Base-by-base conservation (phyloP, 1,140 invertebrate genomes). In the Cotesia chilonis region DNA sequence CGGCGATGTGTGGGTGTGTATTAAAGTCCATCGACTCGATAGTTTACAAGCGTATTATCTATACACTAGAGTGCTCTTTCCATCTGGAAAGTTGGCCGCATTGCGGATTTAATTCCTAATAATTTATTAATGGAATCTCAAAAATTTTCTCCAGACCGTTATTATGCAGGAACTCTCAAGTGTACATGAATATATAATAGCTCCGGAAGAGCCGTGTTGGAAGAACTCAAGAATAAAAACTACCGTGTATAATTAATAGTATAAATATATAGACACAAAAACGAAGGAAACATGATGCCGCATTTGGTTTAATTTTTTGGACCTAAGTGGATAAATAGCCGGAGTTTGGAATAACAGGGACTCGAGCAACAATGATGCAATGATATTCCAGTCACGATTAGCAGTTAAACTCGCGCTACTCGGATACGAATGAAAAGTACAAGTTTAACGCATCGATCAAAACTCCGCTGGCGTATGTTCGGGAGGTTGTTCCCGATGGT, bases 401-500 rank as follows among this genome's bases (percentile, higher is more conserved):
- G n/a, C 60, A 47, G 41, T 52, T 66, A 28, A 38, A 47, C n/a
- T 66, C 41, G n/a, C 9, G 17, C 41, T n/a, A 47, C n/a, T 66
- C 41, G n/a, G 20, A 47, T 47, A 55, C 66, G 4, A 54, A 68
- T 68, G 52, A 68, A 68, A 55, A 54, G 41, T 17, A 20, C 41
- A 67, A 55, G 38, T 68, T 68, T 36, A 68, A 12, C 51, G 51
- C 66, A 68, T 68, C 66, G 51, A 68, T 68, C 51, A 68, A 20
- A 68, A 51, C 63, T 37, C 9, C 37, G 3, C 14, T 63, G 17
- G n/a, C 54, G 54, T 17, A 57, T 57, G 17, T n/a, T 20, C 4
- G 54, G n/a, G 17, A 17, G n/a, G 7, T 14, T 57, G 12, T n/a
- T 38, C 0, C 60, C 6, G 17, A 59, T 59, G 57, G 17, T 28